A percentile compares a stretch with the other conserved stretches of the same genome.
phyloP scores from a whole-genome alignment of 2,888 invertebrate species.

The Cataglyphis rosenhaueri region DNA sequence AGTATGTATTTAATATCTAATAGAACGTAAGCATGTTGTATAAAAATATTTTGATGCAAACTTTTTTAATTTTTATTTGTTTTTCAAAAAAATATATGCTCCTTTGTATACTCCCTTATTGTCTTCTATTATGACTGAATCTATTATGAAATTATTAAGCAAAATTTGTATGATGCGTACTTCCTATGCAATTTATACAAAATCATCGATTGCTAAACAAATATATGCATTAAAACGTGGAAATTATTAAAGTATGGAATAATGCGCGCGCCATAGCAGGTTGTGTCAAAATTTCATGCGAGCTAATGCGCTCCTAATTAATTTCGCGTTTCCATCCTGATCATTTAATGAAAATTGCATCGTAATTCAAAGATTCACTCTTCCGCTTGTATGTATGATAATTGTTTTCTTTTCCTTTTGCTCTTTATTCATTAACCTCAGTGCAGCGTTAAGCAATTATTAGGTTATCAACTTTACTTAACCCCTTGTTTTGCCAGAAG shows the following conservation, averaged over 20 bases:
- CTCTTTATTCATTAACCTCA: neutral
- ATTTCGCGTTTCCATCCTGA: constrained; percentile 8
- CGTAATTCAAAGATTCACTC: neutral
- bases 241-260: constrained; percentile 32
- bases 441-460: constrained; percentile 52
- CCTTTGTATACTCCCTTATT: neutral
- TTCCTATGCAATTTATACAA: neutral
- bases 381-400: neutral
- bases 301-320: constrained; percentile 38
- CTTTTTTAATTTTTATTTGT: neutral
- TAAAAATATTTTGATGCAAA: neutral
- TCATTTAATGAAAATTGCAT: neutral
- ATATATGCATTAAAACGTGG: constrained; percentile 1
- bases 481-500: constrained; percentile 51
- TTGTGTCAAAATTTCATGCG: constrained; percentile 29
- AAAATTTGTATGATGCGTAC: neutral
- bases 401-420: neutral
- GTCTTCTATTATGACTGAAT: neutral
- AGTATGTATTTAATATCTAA: neutral
- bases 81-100: neutral
- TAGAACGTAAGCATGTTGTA: neutral
- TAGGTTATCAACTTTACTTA: constrained; percentile 58
- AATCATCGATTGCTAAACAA: neutral
- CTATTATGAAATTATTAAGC: neutral
- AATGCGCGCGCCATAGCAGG: neutral